phyloP scores from a whole-genome alignment of 2,113 vertebrate species.

The Lophochroa leadbeateri region DNA sequence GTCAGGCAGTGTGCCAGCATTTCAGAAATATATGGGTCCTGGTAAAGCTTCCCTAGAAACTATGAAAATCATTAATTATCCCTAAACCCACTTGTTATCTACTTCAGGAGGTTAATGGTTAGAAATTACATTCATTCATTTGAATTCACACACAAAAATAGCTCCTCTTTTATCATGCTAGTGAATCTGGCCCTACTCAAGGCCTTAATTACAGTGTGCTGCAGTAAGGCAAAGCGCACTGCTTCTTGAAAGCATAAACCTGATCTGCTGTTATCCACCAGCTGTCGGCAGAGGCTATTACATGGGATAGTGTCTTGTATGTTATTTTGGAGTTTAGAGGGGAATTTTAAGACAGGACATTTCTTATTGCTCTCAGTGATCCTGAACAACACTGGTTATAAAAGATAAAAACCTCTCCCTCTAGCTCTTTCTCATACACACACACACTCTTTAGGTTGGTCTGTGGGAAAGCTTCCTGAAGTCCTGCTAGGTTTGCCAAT shows the following conservation, averaged over 20 bases:
- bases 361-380: neutral
- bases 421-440: neutral
- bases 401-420: neutral
- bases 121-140: slow-evolving; percentile 12
- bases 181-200: neutral
- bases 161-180: neutral
- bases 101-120: neutral
- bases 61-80: neutral
- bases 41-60: slow-evolving; percentile 10
- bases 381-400: neutral
- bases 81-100: neutral
- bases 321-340: neutral
- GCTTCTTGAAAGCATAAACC: neutral
- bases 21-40: neutral
- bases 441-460: neutral
- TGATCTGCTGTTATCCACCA: neutral
- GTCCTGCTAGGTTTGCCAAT: neutral
- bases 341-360: neutral
- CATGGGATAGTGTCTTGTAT: neutral
- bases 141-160: neutral
- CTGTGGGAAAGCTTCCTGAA: neutral
- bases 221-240: neutral
- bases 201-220: neutral
- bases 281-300: neutral
- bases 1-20: neutral